These are phyloP conservation scores for Pseudomugil gertrudae DNA, from an alignment of 2,797 vertebrate genomes.

Conservation along the genomic window DNA sequence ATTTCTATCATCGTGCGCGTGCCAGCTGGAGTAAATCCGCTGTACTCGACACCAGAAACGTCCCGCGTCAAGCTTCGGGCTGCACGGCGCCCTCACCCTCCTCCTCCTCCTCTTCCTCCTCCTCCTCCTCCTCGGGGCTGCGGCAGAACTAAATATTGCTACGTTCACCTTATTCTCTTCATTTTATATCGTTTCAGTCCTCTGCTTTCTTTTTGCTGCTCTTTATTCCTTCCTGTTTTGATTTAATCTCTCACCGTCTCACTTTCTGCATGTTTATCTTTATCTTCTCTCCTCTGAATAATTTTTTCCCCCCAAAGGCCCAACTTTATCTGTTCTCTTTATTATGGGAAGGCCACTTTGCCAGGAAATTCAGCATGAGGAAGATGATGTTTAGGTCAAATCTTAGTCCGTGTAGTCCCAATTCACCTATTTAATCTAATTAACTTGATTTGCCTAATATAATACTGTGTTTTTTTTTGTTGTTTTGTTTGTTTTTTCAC, in stretches of 20 bases:
- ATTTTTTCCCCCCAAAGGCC: neutral
- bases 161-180: slow-evolving; percentile 44
- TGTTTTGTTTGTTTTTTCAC: too few relatives aligned
- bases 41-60: slow-evolving; percentile 68
- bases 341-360: neutral
- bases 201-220: neutral
- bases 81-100: slow-evolving; percentile 37
- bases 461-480: neutral
- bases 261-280: neutral
- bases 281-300: neutral
- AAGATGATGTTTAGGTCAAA: neutral
- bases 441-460: neutral
- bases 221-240: neutral
- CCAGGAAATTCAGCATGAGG: neutral
- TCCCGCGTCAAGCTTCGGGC: slow-evolving; percentile 70
- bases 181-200: neutral
- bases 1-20: slow-evolving; percentile 55
- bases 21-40: slow-evolving; percentile 66
- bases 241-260: neutral
- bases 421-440: neutral
- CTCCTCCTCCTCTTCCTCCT: neutral
- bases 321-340: neutral
- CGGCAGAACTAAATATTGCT: slow-evolving; percentile 62
- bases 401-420: neutral
- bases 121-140: slow-evolving; percentile 53